Percentiles rank a stretch among this genome's conserved stretches.
Conservation (phyloP, 2,888 invertebrate species). For the Agrochola lota region DNA sequence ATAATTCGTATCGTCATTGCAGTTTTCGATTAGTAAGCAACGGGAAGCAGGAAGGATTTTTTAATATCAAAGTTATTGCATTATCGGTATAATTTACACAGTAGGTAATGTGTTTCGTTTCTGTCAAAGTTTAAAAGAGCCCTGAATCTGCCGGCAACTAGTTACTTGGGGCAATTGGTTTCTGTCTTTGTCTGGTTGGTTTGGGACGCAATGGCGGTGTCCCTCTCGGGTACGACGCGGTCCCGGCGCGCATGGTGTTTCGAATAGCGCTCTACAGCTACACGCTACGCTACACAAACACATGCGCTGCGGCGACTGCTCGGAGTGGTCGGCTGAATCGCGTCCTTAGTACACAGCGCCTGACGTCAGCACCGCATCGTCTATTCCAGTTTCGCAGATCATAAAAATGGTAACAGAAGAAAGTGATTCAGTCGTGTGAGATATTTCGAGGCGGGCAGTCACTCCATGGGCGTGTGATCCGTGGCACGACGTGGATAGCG, state of each 20-base stretch:
- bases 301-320: conserved; percentile 81
- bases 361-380: conserved; percentile 77
- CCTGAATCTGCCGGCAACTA: conserved; percentile 55
- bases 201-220: conserved; percentile 56
- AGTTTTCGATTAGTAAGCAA: conserved; percentile 4
- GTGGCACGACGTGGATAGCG: conserved; percentile 61
- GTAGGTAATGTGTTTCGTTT: conserved; percentile 4
- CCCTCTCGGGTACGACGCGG: conserved; percentile 60
- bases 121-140: conserved; percentile 41
- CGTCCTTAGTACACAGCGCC: conserved; percentile 67
- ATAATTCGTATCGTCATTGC: conserved; percentile 39
- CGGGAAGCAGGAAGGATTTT: conserved; percentile 7
- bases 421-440: conserved; percentile 85
- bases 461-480: conserved; percentile 62
- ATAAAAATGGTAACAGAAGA: conserved; percentile 86
- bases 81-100: conserved; percentile 6
- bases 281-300: conserved; percentile 63
- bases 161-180: conserved; percentile 59
- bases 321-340: conserved; percentile 74
- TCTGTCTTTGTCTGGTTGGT: conserved; percentile 65
- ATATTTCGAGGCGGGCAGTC: conserved; percentile 75
- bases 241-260: conserved; percentile 43
- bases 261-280: conserved; percentile 16
- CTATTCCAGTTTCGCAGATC: conserved; percentile 81
- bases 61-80: conserved; percentile 3